Evolutionary conservation across 2,113 vertebrate species (phyloP).

Genomic region (Cacatua alba): DNA sequence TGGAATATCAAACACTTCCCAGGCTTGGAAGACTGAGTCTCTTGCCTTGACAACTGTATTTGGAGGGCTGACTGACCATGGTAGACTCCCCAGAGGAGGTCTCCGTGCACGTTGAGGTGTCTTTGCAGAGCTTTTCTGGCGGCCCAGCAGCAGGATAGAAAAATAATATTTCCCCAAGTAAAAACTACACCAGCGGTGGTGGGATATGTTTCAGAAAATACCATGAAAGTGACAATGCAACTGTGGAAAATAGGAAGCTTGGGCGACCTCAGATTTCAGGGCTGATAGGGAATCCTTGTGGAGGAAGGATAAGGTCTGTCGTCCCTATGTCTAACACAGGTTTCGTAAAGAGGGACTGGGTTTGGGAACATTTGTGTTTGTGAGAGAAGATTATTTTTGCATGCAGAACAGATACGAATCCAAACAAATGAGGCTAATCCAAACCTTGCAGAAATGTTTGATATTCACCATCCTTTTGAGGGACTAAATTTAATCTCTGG

Average conservation of each 20-base stretch:
- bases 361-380: constrained; percentile 9
- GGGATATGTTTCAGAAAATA: constrained; percentile 21
- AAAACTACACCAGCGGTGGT: neutral
- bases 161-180: neutral
- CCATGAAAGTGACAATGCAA: neutral
- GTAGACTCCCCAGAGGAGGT: neutral
- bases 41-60: neutral
- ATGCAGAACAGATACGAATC: neutral
- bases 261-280: neutral
- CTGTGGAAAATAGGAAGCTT: constrained; percentile 25
- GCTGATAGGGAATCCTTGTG: neutral
- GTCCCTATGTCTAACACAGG: neutral
- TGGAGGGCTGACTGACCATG: neutral
- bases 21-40: neutral
- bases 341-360: neutral
- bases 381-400: constrained; percentile 25
- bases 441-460: constrained; percentile 36
- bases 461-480: constrained; percentile 29
- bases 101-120: neutral
- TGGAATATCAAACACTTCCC: neutral
- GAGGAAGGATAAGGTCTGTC: neutral
- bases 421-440: constrained; percentile 18
- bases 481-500: constrained; percentile 51
- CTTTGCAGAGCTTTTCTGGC: neutral
- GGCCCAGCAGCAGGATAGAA: neutral